phyloP scores from a whole-genome alignment of 2,888 invertebrate species.

The Priocnemis perturbator region DNA sequence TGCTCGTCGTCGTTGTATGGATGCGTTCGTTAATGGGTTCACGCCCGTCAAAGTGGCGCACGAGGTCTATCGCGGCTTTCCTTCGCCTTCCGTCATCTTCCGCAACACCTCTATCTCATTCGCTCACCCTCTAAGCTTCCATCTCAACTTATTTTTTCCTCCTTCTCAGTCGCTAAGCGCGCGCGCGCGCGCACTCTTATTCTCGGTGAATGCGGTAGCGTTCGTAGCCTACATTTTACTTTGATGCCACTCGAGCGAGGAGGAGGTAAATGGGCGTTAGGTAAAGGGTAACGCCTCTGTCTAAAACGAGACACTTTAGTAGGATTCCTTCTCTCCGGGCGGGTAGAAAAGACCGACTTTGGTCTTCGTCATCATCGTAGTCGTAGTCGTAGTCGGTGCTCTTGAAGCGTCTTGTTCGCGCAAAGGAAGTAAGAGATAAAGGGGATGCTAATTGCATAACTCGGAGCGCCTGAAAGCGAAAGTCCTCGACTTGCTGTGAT shows the following conservation, averaged over 20 bases:
- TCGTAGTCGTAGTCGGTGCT: too few species aligned
- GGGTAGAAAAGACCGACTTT: conserved; percentile 7
- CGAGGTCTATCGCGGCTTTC: background rate
- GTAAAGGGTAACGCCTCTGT: conserved; percentile 38
- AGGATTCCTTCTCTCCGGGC: conserved; percentile 34
- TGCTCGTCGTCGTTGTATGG: conserved; percentile 9
- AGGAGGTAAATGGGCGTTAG: conserved; percentile 35
- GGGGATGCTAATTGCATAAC: conserved; percentile 11
- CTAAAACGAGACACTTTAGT: conserved; percentile 46
- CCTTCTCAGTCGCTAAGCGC: too few species aligned
- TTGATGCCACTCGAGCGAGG: conserved; percentile 40
- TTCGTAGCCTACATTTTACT: conserved; percentile 51
- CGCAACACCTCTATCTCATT: background rate
- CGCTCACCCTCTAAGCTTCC: background rate
- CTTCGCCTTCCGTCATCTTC: conserved; percentile 18
- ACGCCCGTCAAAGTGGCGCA: conserved; percentile 23
- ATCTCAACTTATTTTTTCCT: background rate
- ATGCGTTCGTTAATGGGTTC: conserved; percentile 34
- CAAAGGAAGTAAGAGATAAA: conserved; percentile 2
- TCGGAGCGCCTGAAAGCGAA: conserved; percentile 2
- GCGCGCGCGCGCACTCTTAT: background rate
- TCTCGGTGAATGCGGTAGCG: background rate
- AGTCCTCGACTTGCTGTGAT: background rate
- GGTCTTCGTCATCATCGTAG: conserved; percentile 4
- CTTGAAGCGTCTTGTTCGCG: background rate